Evolutionary conservation across 2,888 invertebrate genomes (phyloP).

Genomic region (Mimachlamys varia): DNA sequence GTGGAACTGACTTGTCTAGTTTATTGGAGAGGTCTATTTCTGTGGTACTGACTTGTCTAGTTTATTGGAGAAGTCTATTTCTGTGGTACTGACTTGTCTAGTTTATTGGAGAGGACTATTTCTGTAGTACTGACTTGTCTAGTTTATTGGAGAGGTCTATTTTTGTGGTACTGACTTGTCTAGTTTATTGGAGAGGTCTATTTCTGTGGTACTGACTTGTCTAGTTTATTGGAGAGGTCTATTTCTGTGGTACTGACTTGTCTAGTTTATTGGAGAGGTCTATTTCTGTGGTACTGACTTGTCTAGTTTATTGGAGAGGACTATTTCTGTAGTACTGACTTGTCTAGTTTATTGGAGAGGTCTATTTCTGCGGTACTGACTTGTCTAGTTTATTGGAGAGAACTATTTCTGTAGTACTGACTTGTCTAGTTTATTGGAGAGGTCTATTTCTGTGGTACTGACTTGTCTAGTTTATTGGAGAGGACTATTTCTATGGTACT

Average conservation of each 20-base stretch:
- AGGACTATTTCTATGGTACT: conserved; percentile 57
- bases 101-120: conserved; percentile 67
- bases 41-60: conserved; percentile 72
- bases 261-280: conserved; percentile 70
- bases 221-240: conserved; percentile 69
- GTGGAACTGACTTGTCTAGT: conserved; percentile 72
- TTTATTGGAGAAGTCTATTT: conserved; percentile 67
- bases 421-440: conserved; percentile 73
- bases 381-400: conserved; percentile 71
- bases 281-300: conserved; percentile 70
- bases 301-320: conserved; percentile 69
- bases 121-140: conserved; percentile 70
- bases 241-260: conserved; percentile 69
- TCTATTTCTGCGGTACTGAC: conserved; percentile 69
- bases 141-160: conserved; percentile 69
- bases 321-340: conserved; percentile 68
- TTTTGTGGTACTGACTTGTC: conserved; percentile 70
- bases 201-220: conserved; percentile 70
- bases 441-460: conserved; percentile 60
- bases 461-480: conserved; percentile 74
- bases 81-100: conserved; percentile 72
- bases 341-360: conserved; percentile 70
- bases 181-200: conserved; percentile 68
- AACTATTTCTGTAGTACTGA: conserved; percentile 64
- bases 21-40: conserved; percentile 67